phyloP scores from a whole-genome alignment of 2,113 vertebrate genomes.

The Stercorarius parasiticus region DNA sequence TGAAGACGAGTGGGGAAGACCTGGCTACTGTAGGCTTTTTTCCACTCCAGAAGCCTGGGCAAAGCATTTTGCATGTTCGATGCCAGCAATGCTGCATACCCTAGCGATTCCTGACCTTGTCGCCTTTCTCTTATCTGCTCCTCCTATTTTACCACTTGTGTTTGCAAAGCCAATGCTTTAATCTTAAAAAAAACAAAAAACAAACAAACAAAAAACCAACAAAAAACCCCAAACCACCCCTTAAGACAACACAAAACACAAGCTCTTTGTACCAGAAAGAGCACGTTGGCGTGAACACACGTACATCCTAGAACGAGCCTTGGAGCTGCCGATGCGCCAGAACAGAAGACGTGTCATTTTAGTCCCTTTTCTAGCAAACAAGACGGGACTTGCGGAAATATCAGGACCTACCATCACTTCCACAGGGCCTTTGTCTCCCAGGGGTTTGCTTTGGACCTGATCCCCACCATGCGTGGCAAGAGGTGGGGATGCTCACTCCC shows the following conservation, averaged over 20 bases:
- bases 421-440: neutral
- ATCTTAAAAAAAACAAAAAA: neutral
- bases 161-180: neutral
- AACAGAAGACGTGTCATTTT: neutral
- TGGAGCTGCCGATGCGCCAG: neutral
- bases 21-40: neutral
- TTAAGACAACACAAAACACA: neutral
- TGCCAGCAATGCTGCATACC: accelerated
- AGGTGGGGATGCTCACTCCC: neutral
- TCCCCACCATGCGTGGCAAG: accelerated
- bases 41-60: neutral
- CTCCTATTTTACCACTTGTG: neutral
- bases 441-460: neutral
- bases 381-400: neutral
- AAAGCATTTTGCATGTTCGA: too few species aligned
- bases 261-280: neutral
- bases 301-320: accelerated
- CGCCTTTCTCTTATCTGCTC: neutral
- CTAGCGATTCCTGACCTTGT: neutral
- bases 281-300: neutral
- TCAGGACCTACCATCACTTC: accelerated
- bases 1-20: neutral
- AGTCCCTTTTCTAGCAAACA: neutral
- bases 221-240: neutral
- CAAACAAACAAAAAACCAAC: neutral